Evolutionary conservation across 1,140 invertebrate genomes (phyloP), one percentile per base, ranked within the genome.

Genomic region (Halyomorpha halys): DNA sequence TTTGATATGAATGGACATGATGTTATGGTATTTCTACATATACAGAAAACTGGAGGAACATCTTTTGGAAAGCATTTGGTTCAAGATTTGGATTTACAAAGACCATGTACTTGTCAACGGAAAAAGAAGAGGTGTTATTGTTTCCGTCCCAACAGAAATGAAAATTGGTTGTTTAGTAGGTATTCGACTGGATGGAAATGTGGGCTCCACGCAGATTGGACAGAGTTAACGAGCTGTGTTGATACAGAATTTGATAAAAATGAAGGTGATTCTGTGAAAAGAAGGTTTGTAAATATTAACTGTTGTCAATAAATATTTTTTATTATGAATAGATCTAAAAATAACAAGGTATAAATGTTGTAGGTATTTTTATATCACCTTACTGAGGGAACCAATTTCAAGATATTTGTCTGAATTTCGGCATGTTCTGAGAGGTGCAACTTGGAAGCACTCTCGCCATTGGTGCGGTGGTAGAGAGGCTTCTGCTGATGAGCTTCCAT

Each of bases 131-230:
- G 90, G 66, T 97, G 93, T 76, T 90, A 91, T 75, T 96, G 93
- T 79, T 91, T 92, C 77, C 82, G 91, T 71, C 91, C 91, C 64
- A 87, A 89, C 79, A 83, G 86, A 72, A 86, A 90, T 75, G 87
- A 94, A 79, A 87, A 89, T 77, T 99, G 97, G 97, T 80, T 99
- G 56, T 98, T 99, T 77, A 97, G 94, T 73, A 83, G 97, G 70
- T 98, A 97, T 77, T 97, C 95, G 9, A 97, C 94, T 18, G 97
- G 97, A 59, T 99, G 97, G 97, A 91, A 92, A 72, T 99, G 97
- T 79, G 96, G 97, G 60, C 78, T 99, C 18, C 97, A 99, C 77
- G 94, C 97, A 13, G 92, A 99, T 78, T 99, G 94, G 89, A 98
- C 96, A 15, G 95, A 98, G 78, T 75, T 98, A 62, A 93, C 90